phyloP scores from a whole-genome alignment of 2,888 invertebrate genomes.

The Drosophila eohydei region DNA sequence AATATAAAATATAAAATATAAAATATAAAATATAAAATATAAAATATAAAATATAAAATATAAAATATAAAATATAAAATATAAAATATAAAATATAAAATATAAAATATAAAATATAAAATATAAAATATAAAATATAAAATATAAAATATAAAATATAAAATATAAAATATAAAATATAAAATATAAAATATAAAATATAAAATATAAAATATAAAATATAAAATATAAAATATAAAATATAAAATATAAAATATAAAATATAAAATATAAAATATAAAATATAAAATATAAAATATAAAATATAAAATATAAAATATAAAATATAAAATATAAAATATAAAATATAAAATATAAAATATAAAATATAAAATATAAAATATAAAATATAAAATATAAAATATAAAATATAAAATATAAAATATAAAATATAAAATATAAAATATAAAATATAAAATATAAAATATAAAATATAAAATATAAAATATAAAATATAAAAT shows the following conservation, averaged over 20 bases:
- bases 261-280: background rate
- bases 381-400: constrained; percentile 11
- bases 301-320: constrained; percentile 5
- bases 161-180: background rate
- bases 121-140: constrained; percentile 1
- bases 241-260: background rate
- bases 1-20: constrained; percentile 1
- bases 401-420: constrained; percentile 5
- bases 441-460: constrained; percentile 9
- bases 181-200: background rate
- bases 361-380: background rate
- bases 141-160: background rate
- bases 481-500: constrained; percentile 2
- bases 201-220: background rate
- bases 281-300: background rate
- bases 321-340: constrained; percentile 1
- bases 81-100: constrained; percentile 1
- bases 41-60: constrained; percentile 1
- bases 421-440: constrained; percentile 1
- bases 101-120: constrained; percentile 1
- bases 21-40: background rate
- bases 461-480: constrained; percentile 5
- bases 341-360: constrained; percentile 1
- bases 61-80: background rate
- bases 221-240: background rate